Evolutionary conservation across 2,888 invertebrate species (phyloP).

Genomic region (Melanophora roralis): DNA sequence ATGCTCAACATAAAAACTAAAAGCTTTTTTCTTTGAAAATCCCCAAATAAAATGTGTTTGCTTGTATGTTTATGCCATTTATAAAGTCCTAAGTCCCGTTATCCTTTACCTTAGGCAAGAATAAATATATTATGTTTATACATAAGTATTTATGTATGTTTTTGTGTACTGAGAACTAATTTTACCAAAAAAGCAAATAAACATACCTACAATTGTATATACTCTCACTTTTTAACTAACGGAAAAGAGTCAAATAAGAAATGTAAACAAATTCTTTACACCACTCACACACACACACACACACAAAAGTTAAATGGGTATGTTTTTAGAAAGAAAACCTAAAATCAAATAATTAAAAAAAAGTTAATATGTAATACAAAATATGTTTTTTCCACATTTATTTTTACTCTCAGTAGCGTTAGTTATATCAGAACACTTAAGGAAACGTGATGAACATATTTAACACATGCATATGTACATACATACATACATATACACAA

Average conservation of each 20-base stretch:
- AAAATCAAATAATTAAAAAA: not conserved
- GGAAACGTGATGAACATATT: too few species aligned
- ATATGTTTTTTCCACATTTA: too few species aligned
- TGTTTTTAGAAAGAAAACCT: too few species aligned
- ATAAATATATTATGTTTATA: constrained; percentile 1
- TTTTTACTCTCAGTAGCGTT: too few species aligned
- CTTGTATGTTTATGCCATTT: not conserved
- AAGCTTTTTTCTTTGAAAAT: not conserved
- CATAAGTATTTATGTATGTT: too few species aligned
- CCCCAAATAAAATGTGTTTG: not conserved
- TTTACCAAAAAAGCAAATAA: not conserved
- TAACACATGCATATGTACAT: too few species aligned
- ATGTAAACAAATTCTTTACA: not conserved
- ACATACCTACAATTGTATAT: not conserved
- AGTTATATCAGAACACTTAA: too few species aligned
- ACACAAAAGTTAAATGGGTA: too few species aligned
- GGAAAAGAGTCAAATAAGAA: not conserved
- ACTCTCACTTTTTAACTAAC: too few species aligned
- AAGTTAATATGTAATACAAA: too few species aligned
- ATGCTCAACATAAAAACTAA: not conserved
- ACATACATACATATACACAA: not conserved
- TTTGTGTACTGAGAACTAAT: not conserved
- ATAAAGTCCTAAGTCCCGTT: not conserved
- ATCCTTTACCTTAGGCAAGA: constrained; percentile 41
- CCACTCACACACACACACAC: too few species aligned